Evolutionary conservation across 1,140 invertebrate species (phyloP), one percentile per base, ranked within the genome.

Genomic region (Achroia grisella): DNA sequence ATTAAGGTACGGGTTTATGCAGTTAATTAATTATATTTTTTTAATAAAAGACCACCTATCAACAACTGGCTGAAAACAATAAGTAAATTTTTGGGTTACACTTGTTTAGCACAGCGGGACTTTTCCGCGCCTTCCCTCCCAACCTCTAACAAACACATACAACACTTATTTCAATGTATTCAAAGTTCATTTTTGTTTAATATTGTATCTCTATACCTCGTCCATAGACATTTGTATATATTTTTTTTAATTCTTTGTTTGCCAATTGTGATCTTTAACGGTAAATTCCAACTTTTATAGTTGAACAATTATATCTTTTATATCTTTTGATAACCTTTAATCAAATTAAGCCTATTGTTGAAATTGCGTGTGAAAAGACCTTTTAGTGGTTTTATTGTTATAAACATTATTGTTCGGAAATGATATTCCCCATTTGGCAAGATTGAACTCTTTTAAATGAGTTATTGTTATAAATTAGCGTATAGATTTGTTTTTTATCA

Each of bases 71-170:
- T 12, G 52, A 49, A 71, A 67, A 71, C 62, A 71, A 71, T 54
- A 46, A 44, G 14, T 23, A 6, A 23, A 23, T 56, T 70, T 68
- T 58, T 62, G 51, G 36, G 30, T 48, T 54, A 48, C 55, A 59
- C 57, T 61, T 57, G 34, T 59, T 57, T 56, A 37, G 41, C 71
- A 11, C 68, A 54, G 63, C 71, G 62, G 71, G 68, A 41, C 36
- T 52, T 46, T 12, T 42, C 17, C 13, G 17, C 34, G 17, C 17
- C 32, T 10, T 12, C 1, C 10, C 6, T 12, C 32, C 12, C 2
- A 2, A 5, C 10, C 12, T 34, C 32, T 4, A 32, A n/a, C 9
- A 9, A 12, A 13, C 14, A 13, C 8, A 4, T 8, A 5, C 10
- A 34, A 34, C 32, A 13, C 32, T 32, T 34, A 34, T 4, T 8